These are phyloP conservation scores for Heliconius hermathena DNA, from an alignment of 1,140 invertebrate genomes.

Conservation along the genomic window DNA sequence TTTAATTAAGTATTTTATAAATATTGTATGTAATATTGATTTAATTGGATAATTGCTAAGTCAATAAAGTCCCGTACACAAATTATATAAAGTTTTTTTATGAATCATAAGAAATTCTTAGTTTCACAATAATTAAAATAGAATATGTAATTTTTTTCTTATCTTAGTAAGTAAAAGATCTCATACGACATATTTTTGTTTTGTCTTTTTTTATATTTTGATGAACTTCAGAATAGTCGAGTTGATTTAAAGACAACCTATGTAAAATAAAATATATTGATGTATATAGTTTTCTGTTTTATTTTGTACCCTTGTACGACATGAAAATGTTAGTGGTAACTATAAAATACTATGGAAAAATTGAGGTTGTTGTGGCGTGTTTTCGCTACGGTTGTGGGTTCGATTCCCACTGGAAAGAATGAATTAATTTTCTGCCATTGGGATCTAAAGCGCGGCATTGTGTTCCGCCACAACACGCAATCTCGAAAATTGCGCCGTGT, in stretches of 20 bases:
- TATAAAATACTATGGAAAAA: too few relatives aligned
- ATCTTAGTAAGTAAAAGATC: constrained; percentile 82
- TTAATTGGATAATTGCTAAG: neutral
- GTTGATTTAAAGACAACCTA: constrained; percentile 81
- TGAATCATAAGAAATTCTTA: constrained; percentile 77
- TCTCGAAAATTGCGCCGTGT: too few relatives aligned
- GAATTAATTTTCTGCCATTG: too few relatives aligned
- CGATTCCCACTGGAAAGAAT: too few relatives aligned
- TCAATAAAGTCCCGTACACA: constrained; percentile 59
- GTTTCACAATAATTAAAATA: constrained; percentile 75
- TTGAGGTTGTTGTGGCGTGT: too few relatives aligned
- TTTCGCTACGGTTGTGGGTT: too few relatives aligned
- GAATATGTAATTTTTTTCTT: constrained; percentile 79
- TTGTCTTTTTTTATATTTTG: constrained; percentile 82
- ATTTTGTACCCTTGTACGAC: neutral
- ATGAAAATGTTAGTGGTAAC: too few relatives aligned
- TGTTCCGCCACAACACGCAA: too few relatives aligned
- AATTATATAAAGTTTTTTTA: constrained; percentile 61
- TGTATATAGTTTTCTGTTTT: constrained; percentile 66
- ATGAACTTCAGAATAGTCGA: constrained; percentile 80
- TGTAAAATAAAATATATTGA: constrained; percentile 82
- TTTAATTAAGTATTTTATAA: constrained; percentile 6
- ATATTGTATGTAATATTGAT: neutral
- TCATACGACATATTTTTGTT: constrained; percentile 81
- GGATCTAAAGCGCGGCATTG: too few relatives aligned